These are phyloP conservation scores for Leuciscus idus DNA, from an alignment of 2,113 vertebrate genomes.

Conservation along the genomic window DNA sequence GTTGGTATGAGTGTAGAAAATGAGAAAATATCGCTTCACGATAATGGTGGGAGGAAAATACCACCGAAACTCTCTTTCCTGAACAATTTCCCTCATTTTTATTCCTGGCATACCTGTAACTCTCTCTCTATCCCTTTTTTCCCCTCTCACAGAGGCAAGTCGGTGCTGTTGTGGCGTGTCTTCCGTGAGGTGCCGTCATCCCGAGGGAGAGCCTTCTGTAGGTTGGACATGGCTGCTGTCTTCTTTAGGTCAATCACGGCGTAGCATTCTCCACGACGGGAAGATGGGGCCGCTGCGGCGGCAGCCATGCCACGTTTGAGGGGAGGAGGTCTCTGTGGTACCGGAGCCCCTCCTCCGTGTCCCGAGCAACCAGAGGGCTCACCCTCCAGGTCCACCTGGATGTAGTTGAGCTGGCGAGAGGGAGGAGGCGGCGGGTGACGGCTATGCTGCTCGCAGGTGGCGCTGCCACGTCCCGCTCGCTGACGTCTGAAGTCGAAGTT, in stretches of 20 bases:
- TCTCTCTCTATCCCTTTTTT: conserved; percentile 53
- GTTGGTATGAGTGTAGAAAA: conserved; percentile 49
- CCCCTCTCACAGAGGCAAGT: conserved; percentile 88
- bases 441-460: conserved; percentile 73
- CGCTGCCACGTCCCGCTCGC: conserved; percentile 62
- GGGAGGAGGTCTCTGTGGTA: conserved; percentile 76
- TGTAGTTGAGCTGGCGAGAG: conserved; percentile 95
- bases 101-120: conserved; percentile 47
- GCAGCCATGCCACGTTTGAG: conserved; percentile 71
- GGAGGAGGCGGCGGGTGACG: conserved; percentile 82
- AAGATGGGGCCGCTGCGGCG: conserved; percentile 60
- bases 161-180: conserved; percentile 98
- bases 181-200: conserved; percentile 97
- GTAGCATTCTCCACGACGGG: conserved; percentile 88
- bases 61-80: conserved; percentile 45
- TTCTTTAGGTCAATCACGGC: conserved; percentile 98
- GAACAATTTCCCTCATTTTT: neutral
- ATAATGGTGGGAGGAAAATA: conserved; percentile 41
- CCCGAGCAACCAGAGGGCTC: conserved; percentile 72
- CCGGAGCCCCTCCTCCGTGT: conserved; percentile 71
- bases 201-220: conserved; percentile 94
- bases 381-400: conserved; percentile 95
- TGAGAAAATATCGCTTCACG: conserved; percentile 41
- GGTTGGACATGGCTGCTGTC: conserved; percentile 96
- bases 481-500: conserved; percentile 90